Base-by-base conservation (phyloP, 2,797 vertebrate genomes). In the Amblyraja radiata region DNA sequence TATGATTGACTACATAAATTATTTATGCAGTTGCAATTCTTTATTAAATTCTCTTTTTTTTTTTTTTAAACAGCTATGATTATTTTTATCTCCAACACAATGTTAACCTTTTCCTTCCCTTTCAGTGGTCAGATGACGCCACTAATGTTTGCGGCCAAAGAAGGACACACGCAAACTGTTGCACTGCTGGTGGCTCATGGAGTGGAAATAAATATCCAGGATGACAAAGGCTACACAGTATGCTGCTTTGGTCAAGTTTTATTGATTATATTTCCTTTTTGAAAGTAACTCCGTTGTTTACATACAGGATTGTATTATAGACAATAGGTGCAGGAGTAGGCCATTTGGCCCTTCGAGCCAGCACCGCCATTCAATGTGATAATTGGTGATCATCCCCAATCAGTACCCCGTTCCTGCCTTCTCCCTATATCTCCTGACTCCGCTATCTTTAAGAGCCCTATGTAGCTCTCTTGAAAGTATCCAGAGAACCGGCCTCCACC, bases 71-170 rank as follows among this genome's bases (percentile, higher is more conserved):
- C 10, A 71, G 39, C 16, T 90, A 14, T 88, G 32, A 13, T 63
- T 5, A 36, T 90, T 90, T 68, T 23, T 21, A 71, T 90, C 39
- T 39, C 14, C 8, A n/a, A 8, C 36, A 90, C 0, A 2, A 54
- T 6, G 28, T 92, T 76, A 39, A 74, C 11, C 28, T 11, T 74
- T 39, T 46, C 9, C 39, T n/a, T 5, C 84, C 95, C 93, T 93
- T 91, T 46, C 93, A 99, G 99, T 93, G 97, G 94, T 94, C 95
- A 95, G 18, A 97, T 97, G 97, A 98, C 97, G 25, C 97, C 97
- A 0, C 93, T 99, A 94, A 99, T 99, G 98, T 95, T 98, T 92
- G 97, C 97, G 77, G 97, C 98, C 76, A 96, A 95, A 92, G 95
- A 97, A 1, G 97, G 97, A 28, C 95, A 95, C 95, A 93, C 95